Evolutionary conservation across 2,113 vertebrate species (phyloP).

Genomic region (Heteronetta atricapilla): DNA sequence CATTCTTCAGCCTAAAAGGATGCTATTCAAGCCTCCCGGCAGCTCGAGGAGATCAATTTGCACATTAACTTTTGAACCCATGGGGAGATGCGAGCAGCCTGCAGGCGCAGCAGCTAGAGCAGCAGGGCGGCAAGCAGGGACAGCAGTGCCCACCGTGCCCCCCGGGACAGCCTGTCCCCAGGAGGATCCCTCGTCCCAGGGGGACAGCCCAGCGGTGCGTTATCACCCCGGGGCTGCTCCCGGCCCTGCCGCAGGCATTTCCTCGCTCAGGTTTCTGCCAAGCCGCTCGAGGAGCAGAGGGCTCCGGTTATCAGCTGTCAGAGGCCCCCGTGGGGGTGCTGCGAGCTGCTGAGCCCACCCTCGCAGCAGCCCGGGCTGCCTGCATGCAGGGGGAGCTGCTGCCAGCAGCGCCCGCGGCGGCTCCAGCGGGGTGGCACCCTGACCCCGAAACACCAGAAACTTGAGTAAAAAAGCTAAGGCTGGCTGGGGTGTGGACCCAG

Average conservation of each 20-base stretch:
- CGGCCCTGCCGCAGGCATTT: slow-evolving; percentile 50
- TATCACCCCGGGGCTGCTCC: neutral
- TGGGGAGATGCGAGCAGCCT: neutral
- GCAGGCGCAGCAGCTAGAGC: neutral
- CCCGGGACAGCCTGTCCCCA: neutral
- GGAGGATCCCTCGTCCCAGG: neutral
- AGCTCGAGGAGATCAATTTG: slow-evolving; percentile 1
- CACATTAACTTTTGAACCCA: neutral
- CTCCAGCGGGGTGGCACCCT: neutral
- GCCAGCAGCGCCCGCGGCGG: neutral
- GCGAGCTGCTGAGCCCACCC: neutral
- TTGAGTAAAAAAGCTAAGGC: neutral
- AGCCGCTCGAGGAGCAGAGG: neutral
- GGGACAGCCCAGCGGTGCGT: neutral
- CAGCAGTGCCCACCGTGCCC: neutral
- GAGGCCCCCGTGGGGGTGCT: slow-evolving; percentile 43
- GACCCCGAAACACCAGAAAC: neutral
- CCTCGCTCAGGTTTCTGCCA: slow-evolving; percentile 19
- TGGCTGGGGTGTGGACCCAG: neutral
- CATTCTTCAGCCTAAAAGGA: neutral
- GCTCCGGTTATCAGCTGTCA: slow-evolving; percentile 57
- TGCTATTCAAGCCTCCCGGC: neutral
- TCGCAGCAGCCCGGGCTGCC: neutral
- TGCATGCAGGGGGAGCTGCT: neutral
- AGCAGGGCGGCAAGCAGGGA: neutral